Base-by-base conservation (phyloP, 2,888 invertebrate genomes). In the Gymnoscelis rufifasciata region DNA sequence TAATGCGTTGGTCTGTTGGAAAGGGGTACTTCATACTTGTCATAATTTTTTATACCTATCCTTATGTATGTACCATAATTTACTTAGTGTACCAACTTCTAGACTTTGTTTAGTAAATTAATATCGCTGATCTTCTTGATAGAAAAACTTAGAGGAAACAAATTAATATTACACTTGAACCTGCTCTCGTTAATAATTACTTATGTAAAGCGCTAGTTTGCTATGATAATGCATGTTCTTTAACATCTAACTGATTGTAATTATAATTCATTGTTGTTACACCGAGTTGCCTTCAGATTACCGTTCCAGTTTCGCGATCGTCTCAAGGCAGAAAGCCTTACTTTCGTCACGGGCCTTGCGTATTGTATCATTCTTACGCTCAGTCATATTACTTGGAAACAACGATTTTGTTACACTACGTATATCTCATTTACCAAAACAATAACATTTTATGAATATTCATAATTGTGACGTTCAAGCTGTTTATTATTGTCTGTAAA, bases 301-400 rank as follows among this genome's bases (percentile, higher is more conserved):
- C 24, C 45, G 55, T 59, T 60, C 55, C 51, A 58, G 56, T 54
- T 59, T 54, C 31, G 36, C 23, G 40, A 41, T 37, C 37, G 40
- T 41, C 13, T 41, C 41, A 41, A 44, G 35, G 37, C 37, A 24
- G 26, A 44, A 38, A 15, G 28, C 24, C 38, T 49, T 19, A 35
- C 41, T 49, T 49, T 51, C 38, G 47, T 38, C 37, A 48, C 39
- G 38, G 47, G 42, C 14, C 28, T 24, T 33, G 36, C 35, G 45
- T 49, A 49, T n/a, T n/a, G n/a, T n/a, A n/a, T 49, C 38, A 48
- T 47, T 31, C 39, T 52, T 47, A 43, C 42, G 51, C 58, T 50
- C 42, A 15, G 47, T 46, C 23, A 27, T 44, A 28, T 39, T 38
- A 29, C 47, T 42, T 41, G 29, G 31, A 43, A 36, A 45, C 47